Base-by-base conservation (phyloP, 2,113 vertebrate genomes). In the Rhineura floridana region DNA sequence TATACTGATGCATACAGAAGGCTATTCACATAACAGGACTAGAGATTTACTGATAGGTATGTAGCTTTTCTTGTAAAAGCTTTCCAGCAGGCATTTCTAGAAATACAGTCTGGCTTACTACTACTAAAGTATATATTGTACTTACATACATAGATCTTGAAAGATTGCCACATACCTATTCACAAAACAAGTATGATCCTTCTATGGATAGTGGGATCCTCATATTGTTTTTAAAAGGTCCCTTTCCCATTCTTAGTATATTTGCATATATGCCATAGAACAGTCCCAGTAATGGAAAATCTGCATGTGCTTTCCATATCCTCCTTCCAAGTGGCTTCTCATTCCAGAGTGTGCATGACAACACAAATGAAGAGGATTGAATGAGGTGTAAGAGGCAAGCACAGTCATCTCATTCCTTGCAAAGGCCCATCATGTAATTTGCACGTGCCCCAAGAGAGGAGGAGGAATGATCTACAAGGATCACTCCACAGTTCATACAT, bases 71-170 rank as follows among this genome's bases (percentile, higher is more conserved):
- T 25, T 36, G 59, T 21, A 52, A 36, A 59, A 80, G n/a, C 39
- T 65, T 21, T 80, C 17, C 33, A 50, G 36, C 52, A 80, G 7
- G 50, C 78, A 80, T 59, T 59, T 59, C 36, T 33, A 59, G 50
- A 80, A 80, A 59, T 3, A 80, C 2, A 10, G 11, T n/a, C 48
- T n/a, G 50, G 76, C 33, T 82, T 28, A 8, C 52, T 30, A 59
- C 69, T 70, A 42, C 13, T 84, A 28, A 85, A 63, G 46, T n/a
- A 84, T 19, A 87, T n/a, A n/a, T n/a, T n/a, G n/a, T 86, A 83
- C 4, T 69, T 67, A 50, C 44, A 83, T n/a, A 83, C 10, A 10
- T 83, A 62, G 70, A 28, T 83, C 19, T 83, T 70, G 50, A 83
- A 50, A 69, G 11, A 9, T 83, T 12, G 52, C 28, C 15, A 39